Base-by-base conservation (phyloP, 2,888 invertebrate species). In the Phorcus lineatus region DNA sequence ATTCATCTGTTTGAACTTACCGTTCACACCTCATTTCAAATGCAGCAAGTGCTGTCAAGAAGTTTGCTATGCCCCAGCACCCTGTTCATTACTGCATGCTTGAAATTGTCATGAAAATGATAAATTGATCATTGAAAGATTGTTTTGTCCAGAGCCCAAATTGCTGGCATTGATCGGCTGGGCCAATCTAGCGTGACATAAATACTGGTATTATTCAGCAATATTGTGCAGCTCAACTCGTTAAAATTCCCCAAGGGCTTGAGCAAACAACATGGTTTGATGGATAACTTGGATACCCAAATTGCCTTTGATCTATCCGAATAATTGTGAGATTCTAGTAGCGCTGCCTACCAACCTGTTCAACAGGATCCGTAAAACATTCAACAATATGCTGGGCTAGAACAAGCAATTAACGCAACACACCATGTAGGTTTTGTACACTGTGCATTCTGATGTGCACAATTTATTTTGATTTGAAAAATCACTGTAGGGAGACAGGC, bases 141-240 rank as follows among this genome's bases (percentile, higher is more conserved):
- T 70, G 70, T 70, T 70, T 70, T 70, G 70, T 70, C n/a, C 19
- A 40, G 70, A 70, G 70, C 40, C 40, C 31, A 70, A 70, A 31
- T 70, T 70, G 70, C 70, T 19, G n/a, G 70, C 31, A 70, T 70
- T 40, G 40, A 70, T 70, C 36, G 40, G 28, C 19, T 70, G 70
- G 36, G 31, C 70, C 70, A 70, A 70, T 70, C 36, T 36, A 36
- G 40, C 70, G 70, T 70, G 70, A 70, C 70, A 70, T 40, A 70
- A 70, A 36, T 70, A 70, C 31, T 31, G 40, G 70, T 70, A 70
- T 70, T 70, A 70, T 70, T 70, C 70, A 70, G 70, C 70, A 70
- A 70, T 70, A 70, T 70, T 70, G 70, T 70, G 19, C 40, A 70
- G 70, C 70, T 70, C 31, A 70, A 70, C 70, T 70, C 70, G 70